These are phyloP conservation scores for Conomelus anceps DNA, from an alignment of 2,888 invertebrate genomes.

Conservation along the genomic window DNA sequence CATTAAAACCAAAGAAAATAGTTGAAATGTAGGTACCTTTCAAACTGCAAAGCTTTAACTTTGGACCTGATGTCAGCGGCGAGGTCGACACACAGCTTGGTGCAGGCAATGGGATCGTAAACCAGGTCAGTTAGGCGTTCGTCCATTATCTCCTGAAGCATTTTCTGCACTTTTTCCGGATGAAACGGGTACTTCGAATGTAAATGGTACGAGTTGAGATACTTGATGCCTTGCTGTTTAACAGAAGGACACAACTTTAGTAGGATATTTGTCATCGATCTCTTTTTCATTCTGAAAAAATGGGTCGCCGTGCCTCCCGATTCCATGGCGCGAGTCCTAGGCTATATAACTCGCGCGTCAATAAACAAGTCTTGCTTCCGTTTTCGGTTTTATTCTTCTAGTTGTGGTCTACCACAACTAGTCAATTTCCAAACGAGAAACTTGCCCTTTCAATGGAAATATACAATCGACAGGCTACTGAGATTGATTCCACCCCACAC, in stretches of 20 bases:
- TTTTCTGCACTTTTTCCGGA: constrained; percentile 52
- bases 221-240: constrained; percentile 33
- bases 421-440: not conserved
- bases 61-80: constrained; percentile 53
- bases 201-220: constrained; percentile 59
- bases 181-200: constrained; percentile 57
- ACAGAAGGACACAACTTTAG: not conserved
- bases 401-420: not conserved
- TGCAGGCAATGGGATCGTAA: constrained; percentile 53
- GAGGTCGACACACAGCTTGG: constrained; percentile 50
- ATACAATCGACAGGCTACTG: not conserved
- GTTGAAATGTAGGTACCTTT: constrained; percentile 52
- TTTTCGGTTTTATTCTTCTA: not conserved
- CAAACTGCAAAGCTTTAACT: constrained; percentile 59
- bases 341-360: not conserved
- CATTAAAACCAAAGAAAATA: no score
- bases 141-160: constrained; percentile 52
- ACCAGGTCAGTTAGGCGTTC: constrained; percentile 52
- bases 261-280: not conserved
- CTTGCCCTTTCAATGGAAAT: not conserved
- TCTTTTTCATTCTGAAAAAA: not conserved
- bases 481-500: not conserved
- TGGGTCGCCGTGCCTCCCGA: not conserved
- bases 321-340: not conserved
- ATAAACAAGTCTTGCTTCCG: not conserved